Conservation (phyloP, 1,140 invertebrate species). For the Oreohelix idahoensis region DNA sequence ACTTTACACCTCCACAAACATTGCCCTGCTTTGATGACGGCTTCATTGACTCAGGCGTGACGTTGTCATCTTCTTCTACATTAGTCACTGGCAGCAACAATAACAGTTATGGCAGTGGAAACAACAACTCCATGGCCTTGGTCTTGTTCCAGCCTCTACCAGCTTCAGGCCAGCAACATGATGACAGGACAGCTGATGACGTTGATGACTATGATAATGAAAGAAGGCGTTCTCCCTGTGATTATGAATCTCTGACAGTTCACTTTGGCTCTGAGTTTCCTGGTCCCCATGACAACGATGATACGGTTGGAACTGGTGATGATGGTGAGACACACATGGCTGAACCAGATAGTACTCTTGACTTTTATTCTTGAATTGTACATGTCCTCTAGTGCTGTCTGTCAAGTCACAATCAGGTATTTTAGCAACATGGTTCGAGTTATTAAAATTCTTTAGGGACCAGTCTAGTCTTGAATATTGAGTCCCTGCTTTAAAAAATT, state of each 20-base stretch:
- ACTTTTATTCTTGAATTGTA: slow-evolving; percentile 27
- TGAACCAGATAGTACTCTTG: slow-evolving; percentile 33
- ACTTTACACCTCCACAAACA: slow-evolving; percentile 31
- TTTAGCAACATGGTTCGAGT: no score
- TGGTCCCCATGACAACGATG: not conserved
- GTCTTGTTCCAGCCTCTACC: slow-evolving; percentile 19
- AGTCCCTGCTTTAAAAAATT: no score
- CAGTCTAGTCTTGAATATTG: no score
- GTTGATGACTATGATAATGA: slow-evolving; percentile 5
- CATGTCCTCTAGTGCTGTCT: not conserved
- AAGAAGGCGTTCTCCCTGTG: not conserved
- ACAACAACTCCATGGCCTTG: slow-evolving; percentile 12
- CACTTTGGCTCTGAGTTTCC: slow-evolving; percentile 32
- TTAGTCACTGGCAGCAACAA: not conserved
- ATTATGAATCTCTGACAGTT: slow-evolving; percentile 25
- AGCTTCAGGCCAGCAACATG: not conserved
- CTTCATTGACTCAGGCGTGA: not conserved
- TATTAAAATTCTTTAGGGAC: no score
- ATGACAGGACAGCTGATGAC: not conserved
- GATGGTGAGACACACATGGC: not conserved
- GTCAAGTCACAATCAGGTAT: no score
- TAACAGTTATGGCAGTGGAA: not conserved
- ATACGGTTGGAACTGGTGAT: not conserved
- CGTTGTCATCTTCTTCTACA: not conserved
- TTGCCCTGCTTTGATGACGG: slow-evolving; percentile 19